Percentiles rank a stretch among this genome's conserved stretches.
Conservation (phyloP, 2,797 vertebrate genomes). For the Eulemur coronatus region DNA sequence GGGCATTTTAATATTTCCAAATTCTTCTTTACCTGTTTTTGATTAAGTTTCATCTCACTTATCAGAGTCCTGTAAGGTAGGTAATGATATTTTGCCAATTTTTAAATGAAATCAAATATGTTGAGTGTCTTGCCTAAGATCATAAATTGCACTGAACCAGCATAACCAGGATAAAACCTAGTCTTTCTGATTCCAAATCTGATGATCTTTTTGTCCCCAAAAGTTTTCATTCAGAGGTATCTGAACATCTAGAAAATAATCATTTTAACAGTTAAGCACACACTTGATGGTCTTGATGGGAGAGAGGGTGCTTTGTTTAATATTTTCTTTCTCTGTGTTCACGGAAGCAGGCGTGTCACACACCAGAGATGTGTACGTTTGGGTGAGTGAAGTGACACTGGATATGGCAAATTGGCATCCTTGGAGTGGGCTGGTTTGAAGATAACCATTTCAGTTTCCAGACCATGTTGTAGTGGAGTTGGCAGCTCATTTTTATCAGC, state of each 20-base stretch:
- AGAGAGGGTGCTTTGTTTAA: neutral
- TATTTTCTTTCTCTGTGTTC: neutral
- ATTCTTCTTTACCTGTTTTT: neutral
- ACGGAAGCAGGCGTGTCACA: fast-evolving
- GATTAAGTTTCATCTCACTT: neutral
- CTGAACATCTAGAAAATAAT: neutral
- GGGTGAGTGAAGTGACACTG: neutral
- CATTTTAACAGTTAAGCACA: neutral
- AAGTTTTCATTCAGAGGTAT: neutral
- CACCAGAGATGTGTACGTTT: neutral
- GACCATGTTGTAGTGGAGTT: neutral
- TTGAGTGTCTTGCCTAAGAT: neutral
- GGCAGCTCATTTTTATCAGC: neutral
- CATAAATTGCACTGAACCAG: neutral
- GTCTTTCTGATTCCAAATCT: neutral
- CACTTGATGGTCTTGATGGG: neutral
- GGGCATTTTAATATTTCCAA: neutral
- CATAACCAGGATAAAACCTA: neutral
- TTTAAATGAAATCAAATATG: neutral
- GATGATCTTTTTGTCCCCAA: neutral
- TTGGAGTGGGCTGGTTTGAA: neutral
- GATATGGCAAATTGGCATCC: neutral
- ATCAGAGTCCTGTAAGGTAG: neutral
- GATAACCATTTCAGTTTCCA: neutral
- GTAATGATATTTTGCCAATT: neutral